Base-by-base conservation (phyloP, 2,797 vertebrate genomes). In the Pteropus rufus region DNA sequence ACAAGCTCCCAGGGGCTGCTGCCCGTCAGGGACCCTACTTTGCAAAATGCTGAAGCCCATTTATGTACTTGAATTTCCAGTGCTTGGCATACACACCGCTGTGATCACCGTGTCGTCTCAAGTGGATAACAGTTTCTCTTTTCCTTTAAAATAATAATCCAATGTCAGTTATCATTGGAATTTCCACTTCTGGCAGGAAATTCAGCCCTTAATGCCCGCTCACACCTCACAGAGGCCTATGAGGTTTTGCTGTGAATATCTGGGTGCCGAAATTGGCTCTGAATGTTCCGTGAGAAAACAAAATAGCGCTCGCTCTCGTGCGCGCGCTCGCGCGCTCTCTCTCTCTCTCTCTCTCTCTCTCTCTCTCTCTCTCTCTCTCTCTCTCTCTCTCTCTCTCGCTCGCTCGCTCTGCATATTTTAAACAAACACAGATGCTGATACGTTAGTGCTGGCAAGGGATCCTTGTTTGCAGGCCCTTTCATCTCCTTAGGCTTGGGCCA, bases 361-460 rank as follows among this genome's bases (percentile, higher is more conserved):
- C n/a, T n/a, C 49, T 49, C 49, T 49, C 49, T 49, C 60, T 60
- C 58, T 18, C 87, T 0, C 85, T 65, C 84, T 79, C 80, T 52
- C 77, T 94, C 80, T 69, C n/a, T 18, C 89, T 0, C 85, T 65
- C 84, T 79, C 85, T 52, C 77, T 94, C 80, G 69, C 67, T 81
- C 79, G 90, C 84, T 95, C 31, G 0, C 76, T 94, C 67, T 95
- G 72, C 85, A 39, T 67, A 77, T 97, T 98, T 98, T 98, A 97
- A 98, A 84, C 85, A 96, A 96, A 95, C 93, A 93, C 94, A 98
- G 93, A 98, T 97, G 95, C 79, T 62, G 88, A 87, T 95, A 94
- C 77, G 60, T 91, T 90, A 93, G 58, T 54, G 97, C 58, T 97
- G 97, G 91, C 91, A 92, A 94, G 94, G 72, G 96, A 64, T 75